Evolutionary conservation across 2,888 invertebrate species (phyloP), one percentile per base, ranked within the genome.

Genomic region (Caenorhabditis afra): DNA sequence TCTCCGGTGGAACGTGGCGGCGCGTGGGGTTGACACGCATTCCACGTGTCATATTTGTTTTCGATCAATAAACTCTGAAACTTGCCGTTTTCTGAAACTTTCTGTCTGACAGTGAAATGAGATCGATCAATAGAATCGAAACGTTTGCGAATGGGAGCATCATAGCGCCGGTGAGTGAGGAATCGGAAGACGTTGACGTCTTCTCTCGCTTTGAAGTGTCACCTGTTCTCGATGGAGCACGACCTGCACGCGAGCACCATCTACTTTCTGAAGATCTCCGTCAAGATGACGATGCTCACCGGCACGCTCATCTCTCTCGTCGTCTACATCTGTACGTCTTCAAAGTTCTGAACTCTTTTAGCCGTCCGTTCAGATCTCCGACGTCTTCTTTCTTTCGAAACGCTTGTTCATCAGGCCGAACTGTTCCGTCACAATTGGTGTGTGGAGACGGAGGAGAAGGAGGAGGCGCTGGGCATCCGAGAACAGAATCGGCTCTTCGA

Each of bases 371-470:
- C 57, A 73, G 73, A 73, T n/a, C 73, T 73, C 12, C 73, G 73
- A 14, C 64, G 73, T 20, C 47, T 73, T 18, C 29, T 73, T 4
- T 55, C 47, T 7, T 58, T 41, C 29, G 64, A 73, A 18, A 73
- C 50, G 49, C 22, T 73, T 29, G 44, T 73, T n/a, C 73, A 73
- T 20, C 57, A 64, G n/a, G 49, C 50, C 0, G 73, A 73, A 73
- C 64, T 73, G 0, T 73, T 73, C 18, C 73, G 73, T 29, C 73
- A 73, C 35, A 73, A 73, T 22, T 73, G 73, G 73, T 73, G 73
- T 58, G 57, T 58, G 10, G 73, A 73, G 12, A 58, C 55, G 8
- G 73, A 73, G 8, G 16, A 64, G 1, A 73, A 58, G 22, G 73
- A 73, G 45, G 55, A 53, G 7, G 3, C 35, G 22, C 52, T 73